Percentiles rank a stretch among this genome's conserved stretches.
Conservation (phyloP, 2,113 vertebrate genomes). For the Embiotoca jacksoni region DNA sequence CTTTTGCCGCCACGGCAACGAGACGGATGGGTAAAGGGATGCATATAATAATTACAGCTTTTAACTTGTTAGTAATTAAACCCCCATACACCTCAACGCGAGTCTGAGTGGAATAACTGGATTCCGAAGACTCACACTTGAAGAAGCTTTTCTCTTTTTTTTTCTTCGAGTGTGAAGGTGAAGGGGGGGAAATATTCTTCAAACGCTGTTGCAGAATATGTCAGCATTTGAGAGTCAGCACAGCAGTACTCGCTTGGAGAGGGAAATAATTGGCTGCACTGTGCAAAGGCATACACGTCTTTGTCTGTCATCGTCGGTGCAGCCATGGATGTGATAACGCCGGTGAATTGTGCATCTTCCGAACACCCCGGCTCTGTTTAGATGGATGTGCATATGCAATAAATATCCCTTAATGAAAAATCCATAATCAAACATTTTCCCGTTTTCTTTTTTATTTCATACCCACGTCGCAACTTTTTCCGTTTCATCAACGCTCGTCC, state of each 20-base stretch:
- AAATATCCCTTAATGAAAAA: conserved; percentile 39
- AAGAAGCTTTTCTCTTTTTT: conserved; percentile 30
- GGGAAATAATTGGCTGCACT: conserved; percentile 81
- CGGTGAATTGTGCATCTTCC: conserved; percentile 49
- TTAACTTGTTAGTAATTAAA: conserved; percentile 43
- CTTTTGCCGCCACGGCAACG: conserved; percentile 21
- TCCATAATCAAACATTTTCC: conserved; percentile 4
- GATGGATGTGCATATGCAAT: conserved; percentile 15
- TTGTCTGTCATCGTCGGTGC: conserved; percentile 68
- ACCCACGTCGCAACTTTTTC: not conserved
- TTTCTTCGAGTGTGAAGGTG: conserved; percentile 47
- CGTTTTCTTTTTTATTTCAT: not conserved
- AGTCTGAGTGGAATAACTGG: conserved; percentile 43
- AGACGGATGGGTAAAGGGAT: not conserved
- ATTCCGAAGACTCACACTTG: conserved; percentile 23
- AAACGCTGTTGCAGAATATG: conserved; percentile 67
- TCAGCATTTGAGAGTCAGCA: conserved; percentile 73
- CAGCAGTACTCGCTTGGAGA: conserved; percentile 55
- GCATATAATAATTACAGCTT: conserved; percentile 49
- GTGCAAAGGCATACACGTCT: conserved; percentile 69
- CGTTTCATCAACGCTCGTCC: conserved; percentile 32
- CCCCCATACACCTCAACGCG: conserved; percentile 10
- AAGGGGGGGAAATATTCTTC: conserved; percentile 47
- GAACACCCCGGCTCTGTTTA: conserved; percentile 7
- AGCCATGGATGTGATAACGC: conserved; percentile 50